Base-by-base conservation (phyloP, 2,113 vertebrate genomes). In the Smithornis capensis region DNA sequence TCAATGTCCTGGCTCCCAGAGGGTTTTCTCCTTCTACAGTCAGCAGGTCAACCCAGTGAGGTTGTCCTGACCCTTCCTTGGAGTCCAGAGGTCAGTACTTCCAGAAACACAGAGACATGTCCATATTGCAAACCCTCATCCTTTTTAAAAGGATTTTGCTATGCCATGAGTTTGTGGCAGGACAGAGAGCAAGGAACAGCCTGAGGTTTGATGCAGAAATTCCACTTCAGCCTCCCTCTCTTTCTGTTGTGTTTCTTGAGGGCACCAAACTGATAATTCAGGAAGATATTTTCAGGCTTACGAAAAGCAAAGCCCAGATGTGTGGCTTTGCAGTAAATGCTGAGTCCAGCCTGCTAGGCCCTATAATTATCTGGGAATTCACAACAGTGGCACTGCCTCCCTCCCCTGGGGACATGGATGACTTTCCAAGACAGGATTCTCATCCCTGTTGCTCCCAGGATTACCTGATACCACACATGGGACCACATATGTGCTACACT, bases 401-500 rank as follows among this genome's bases (percentile, higher is more conserved):
- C 16, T 92, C 92, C 79, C 47, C 7, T 3, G 55, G 53, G 63
- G 62, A 75, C 78, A 87, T 59, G 87, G 88, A 49, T 13, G 25
- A 67, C 35, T 91, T 83, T 75, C 56, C 71, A 24, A 18, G 53
- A 42, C 83, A 73, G 55, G 8, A 19, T 19, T 85, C 78, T 94
- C 89, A 69, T 57, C 82, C 64, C 27, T 73, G 49, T 1, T 52
- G 55, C 29, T 84, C 65, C 84, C 80, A 65, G 60, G 28, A 29
- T 14, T 22, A 4, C 49, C 76, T 44, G 35, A 19, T 87, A 57
- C 70, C 76, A 59, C 56, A 40, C 44, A 67, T 33, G 77, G 70
- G 21, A 11, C 38, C 22, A 59, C 29, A 17, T 0, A 0, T 9
- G 74, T 94, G 31, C 16, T 33, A 6, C 35, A 16, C 0, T 0